A percentile compares a stretch with the other conserved stretches of the same genome.
Conservation (phyloP, 1,140 invertebrate species). For the Drosophila sturtevanti region DNA sequence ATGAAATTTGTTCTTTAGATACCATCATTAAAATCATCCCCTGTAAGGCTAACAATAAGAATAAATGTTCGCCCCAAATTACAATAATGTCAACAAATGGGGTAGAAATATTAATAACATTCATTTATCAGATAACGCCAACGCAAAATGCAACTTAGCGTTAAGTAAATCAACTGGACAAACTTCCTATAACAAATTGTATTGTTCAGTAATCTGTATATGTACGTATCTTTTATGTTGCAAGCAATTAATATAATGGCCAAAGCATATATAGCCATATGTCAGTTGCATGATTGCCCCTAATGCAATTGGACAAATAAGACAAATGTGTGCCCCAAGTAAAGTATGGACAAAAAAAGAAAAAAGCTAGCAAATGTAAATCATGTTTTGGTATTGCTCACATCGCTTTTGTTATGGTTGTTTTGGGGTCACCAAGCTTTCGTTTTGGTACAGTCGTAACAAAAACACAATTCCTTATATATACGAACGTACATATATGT, state of each 20-base stretch:
- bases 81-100: background rate
- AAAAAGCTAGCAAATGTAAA: background rate
- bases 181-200: background rate
- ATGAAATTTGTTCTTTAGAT: background rate
- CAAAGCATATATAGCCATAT: slow-evolving; percentile 25
- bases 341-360: background rate
- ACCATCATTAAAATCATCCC: background rate
- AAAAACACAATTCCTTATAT: slow-evolving; percentile 1
- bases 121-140: background rate
- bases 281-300: slow-evolving; percentile 52
- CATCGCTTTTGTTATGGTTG: background rate
- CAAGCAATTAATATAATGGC: slow-evolving; percentile 14
- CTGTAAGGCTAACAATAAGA: background rate
- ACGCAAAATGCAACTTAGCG: slow-evolving; percentile 31
- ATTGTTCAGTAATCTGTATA: background rate
- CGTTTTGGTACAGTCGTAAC: slow-evolving; percentile 6
- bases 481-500: no score
- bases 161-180: background rate
- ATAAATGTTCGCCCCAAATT: background rate
- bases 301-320: slow-evolving; percentile 58
- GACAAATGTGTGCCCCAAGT: slow-evolving; percentile 21
- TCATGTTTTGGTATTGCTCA: background rate
- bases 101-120: background rate
- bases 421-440: slow-evolving; percentile 46
- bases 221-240: background rate